Evolutionary conservation across 2,888 invertebrate genomes (phyloP).

Genomic region (Machimus atricapillus): DNA sequence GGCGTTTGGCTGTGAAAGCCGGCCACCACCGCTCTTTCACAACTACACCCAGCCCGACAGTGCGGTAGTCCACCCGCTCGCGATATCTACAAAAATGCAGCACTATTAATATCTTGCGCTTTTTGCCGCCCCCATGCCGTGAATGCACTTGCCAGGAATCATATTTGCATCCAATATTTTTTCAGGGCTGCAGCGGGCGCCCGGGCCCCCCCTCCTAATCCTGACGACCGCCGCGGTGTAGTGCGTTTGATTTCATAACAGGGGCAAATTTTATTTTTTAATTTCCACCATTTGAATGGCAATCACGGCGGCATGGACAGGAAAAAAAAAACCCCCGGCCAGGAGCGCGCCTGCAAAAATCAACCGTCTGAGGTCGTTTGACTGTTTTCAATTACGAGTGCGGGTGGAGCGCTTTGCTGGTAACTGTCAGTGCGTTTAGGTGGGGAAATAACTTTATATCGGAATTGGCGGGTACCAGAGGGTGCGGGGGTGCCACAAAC

Average conservation of each 20-base stretch:
- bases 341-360: background rate
- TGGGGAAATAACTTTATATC: slow-evolving; percentile 37
- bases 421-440: slow-evolving; percentile 33
- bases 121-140: background rate
- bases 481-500: slow-evolving; percentile 6
- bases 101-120: slow-evolving; percentile 29
- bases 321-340: background rate
- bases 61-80: background rate
- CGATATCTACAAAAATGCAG: slow-evolving; percentile 20
- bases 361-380: slow-evolving; percentile 20
- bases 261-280: slow-evolving; percentile 32
- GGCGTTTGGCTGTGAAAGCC: background rate
- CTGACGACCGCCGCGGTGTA: background rate
- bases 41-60: background rate
- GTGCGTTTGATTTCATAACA: slow-evolving; percentile 39
- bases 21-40: background rate
- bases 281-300: slow-evolving; percentile 27
- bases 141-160: slow-evolving; percentile 42
- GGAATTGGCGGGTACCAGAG: background rate
- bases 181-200: background rate
- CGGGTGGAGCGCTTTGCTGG: slow-evolving; percentile 19
- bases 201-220: background rate
- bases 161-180: slow-evolving; percentile 38
- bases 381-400: slow-evolving; percentile 37
- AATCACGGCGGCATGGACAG: slow-evolving; percentile 31